These are phyloP conservation scores for Rhodophaea formosa DNA, from an alignment of 2,888 invertebrate species.

Conservation along the genomic window DNA sequence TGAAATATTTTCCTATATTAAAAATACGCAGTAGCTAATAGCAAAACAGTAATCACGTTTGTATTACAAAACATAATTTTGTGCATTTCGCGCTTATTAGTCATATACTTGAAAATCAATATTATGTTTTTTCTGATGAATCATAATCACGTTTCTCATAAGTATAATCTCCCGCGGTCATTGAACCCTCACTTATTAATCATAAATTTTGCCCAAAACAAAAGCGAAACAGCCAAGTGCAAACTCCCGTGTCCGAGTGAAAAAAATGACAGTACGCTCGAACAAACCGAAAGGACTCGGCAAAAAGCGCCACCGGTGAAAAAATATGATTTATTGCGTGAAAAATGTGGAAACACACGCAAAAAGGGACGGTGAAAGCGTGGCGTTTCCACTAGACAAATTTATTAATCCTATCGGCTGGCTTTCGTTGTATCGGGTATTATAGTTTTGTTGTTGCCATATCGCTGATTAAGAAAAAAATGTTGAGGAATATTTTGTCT, in stretches of 20 bases:
- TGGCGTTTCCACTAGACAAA: slow-evolving; percentile 74
- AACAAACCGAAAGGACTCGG: slow-evolving; percentile 74
- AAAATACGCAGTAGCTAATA: too few species aligned
- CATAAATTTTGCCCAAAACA: slow-evolving; percentile 69
- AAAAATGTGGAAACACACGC: slow-evolving; percentile 81
- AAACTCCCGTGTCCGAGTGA: slow-evolving; percentile 72
- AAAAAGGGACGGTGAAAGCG: slow-evolving; percentile 76
- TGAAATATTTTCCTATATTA: too few species aligned
- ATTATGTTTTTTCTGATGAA: not conserved
- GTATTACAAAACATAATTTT: too few species aligned
- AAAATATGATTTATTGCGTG: slow-evolving; percentile 81
- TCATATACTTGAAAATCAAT: too few species aligned
- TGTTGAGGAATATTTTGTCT: not conserved
- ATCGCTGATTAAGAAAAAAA: slow-evolving; percentile 20
- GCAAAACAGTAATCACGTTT: too few species aligned
- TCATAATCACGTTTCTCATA: not conserved
- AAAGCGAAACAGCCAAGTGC: slow-evolving; percentile 66
- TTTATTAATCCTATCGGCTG: slow-evolving; percentile 75
- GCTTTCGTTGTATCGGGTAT: slow-evolving; percentile 48
- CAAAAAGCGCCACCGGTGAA: slow-evolving; percentile 79
- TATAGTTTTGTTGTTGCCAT: slow-evolving; percentile 28
- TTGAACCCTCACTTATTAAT: slow-evolving; percentile 48
- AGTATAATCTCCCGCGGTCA: not conserved
- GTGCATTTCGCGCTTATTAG: too few species aligned
- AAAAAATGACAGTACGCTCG: slow-evolving; percentile 77